Base-by-base conservation (phyloP, 2,113 vertebrate genomes). In the Peucedramus taeniatus region DNA sequence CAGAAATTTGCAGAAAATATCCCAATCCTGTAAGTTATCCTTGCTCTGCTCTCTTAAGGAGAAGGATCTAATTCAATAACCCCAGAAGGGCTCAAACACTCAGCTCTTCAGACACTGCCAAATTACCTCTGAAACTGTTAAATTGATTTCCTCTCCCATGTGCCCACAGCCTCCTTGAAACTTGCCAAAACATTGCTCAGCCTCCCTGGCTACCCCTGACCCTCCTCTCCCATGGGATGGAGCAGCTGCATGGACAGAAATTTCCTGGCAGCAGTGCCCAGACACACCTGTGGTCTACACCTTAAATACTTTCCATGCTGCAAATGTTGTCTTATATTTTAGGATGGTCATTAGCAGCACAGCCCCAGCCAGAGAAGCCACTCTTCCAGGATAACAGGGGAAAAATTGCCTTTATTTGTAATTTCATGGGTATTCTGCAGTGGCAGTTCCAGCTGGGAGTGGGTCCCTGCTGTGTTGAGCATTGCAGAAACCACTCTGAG, bases 311-410 rank as follows among this genome's bases (percentile, higher is more conserved):
- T 68, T 2, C 35, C 0, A 0, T n/a, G 31, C 42, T 57, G 26
- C 18, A 65, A 50, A 37, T 2, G 13, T 9, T 54, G 33, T 22
- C 61, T 93, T 24, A 22, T 39, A 19, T 40, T 75, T 66, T 20
- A 20, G 30, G 51, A 5, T 0, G 0, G 19, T 26, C 0, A 0
- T 71, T 66, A 54, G 13, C 15, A 23, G 47, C 1, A 2, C 4
- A 51, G 64, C 26, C 40, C 30, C 4, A 3, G 5, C 18, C 54
- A 49, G 44, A 78, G 47, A 40, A 59, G n/a, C 26, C 27, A 23
- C n/a, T 57, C 21, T n/a, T 83, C 16, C 4, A 8, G 42, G 10
- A 12, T 24, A 75, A 92, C 0, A 6, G 44, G 26, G 22, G 5
- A 4, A 13, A 78, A 87, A 70, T 4, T 40, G 19, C 0, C 4